phyloP scores from a whole-genome alignment of 2,888 invertebrate species.

The Gnatocerus cornutus region DNA sequence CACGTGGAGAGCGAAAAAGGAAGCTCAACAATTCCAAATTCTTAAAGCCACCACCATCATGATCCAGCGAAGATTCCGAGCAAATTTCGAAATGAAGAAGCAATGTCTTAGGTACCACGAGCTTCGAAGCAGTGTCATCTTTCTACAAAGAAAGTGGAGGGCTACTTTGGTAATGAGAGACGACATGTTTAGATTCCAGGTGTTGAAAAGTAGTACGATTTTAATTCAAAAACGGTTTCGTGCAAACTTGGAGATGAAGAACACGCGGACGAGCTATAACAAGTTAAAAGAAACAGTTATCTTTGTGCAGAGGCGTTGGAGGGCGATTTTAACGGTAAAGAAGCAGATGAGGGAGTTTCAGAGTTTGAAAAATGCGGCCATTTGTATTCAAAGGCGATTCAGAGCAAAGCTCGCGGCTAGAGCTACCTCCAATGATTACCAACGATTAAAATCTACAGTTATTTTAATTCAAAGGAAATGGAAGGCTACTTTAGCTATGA shows the following conservation, averaged over 20 bases:
- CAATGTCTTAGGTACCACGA: background rate
- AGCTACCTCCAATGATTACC: background rate
- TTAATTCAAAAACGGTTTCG: constrained; percentile 51
- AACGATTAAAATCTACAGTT: background rate
- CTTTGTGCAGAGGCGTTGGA: constrained; percentile 63
- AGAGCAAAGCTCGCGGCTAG: constrained; percentile 65
- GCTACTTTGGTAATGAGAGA: constrained; percentile 46
- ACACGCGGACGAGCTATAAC: background rate
- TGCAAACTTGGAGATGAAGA: constrained; percentile 44
- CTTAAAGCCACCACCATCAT: background rate
- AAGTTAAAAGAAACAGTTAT: constrained; percentile 63
- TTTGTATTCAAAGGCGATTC: constrained; percentile 48
- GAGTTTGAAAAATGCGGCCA: background rate
- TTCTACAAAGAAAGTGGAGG: constrained; percentile 63
- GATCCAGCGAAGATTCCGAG: background rate
- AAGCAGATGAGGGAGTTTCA: background rate
- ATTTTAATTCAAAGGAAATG: background rate
- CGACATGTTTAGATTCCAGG: background rate
- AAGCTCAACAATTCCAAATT: background rate
- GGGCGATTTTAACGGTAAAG: constrained; percentile 51
- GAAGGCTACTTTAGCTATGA: constrained; percentile 58
- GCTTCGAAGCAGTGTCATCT: constrained; percentile 63
- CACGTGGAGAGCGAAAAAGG: background rate
- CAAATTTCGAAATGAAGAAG: constrained; percentile 5
- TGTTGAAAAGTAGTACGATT: background rate